Conservation (phyloP, 1,140 invertebrate genomes). For the Zophobas atratus region DNA sequence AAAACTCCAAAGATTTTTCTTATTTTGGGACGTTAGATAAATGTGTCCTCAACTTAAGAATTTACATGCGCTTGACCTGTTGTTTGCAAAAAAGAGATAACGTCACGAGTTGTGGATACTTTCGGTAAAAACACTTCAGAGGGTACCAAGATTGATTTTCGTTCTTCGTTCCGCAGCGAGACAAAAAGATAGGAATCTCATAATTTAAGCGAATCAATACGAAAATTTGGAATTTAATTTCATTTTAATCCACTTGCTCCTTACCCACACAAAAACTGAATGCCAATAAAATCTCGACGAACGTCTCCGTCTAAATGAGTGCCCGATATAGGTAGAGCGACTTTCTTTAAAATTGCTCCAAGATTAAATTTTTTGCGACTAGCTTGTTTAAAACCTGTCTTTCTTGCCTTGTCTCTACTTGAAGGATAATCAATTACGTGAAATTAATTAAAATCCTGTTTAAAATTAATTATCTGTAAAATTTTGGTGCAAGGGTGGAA, state of each 20-base stretch:
- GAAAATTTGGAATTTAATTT: too few species aligned
- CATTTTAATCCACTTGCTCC: too few species aligned
- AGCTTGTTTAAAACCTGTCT: background rate
- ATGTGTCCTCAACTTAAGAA: background rate
- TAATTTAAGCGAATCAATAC: too few species aligned
- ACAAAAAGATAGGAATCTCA: too few species aligned
- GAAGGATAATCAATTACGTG: background rate
- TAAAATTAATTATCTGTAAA: background rate
- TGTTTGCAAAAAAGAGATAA: background rate
- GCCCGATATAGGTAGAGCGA: background rate
- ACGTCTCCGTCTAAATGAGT: too few species aligned
- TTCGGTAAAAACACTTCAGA: background rate
- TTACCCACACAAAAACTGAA: too few species aligned
- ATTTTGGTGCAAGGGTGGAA: background rate
- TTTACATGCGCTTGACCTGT: constrained; percentile 11
- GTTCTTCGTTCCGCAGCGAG: too few species aligned
- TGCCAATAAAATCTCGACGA: too few species aligned
- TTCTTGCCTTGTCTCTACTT: background rate
- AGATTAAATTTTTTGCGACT: background rate
- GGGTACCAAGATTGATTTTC: background rate
- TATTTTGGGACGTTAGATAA: constrained; percentile 14
- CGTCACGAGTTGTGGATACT: background rate
- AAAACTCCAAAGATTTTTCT: constrained; percentile 29
- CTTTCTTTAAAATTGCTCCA: background rate
- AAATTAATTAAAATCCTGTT: background rate